A percentile compares a stretch with the other conserved stretches of the same genome.
Conservation (phyloP, 2,113 vertebrate species). For the Gobius niger region DNA sequence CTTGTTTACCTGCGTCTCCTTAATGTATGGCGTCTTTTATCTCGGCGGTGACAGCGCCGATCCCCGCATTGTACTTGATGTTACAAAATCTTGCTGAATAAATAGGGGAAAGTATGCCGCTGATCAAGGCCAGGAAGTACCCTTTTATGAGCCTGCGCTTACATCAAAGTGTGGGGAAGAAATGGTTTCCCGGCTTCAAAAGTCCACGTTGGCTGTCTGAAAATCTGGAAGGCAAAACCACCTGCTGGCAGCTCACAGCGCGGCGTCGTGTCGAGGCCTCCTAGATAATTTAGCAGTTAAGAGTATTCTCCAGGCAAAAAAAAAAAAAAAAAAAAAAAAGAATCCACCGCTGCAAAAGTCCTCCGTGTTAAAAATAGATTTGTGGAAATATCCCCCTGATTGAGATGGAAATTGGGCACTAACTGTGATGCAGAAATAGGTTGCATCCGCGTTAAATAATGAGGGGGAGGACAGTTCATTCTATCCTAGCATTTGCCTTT, state of each 20-base stretch:
- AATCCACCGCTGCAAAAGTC: conserved; percentile 31
- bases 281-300: conserved; percentile 56
- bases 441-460: no score
- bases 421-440: not conserved
- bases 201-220: conserved; percentile 37
- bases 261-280: conserved; percentile 27
- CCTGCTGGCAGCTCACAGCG: conserved; percentile 57
- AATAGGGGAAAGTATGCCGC: conserved; percentile 36
- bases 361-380: conserved; percentile 45
- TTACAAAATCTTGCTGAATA: conserved; percentile 49
- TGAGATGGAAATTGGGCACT: conserved; percentile 5
- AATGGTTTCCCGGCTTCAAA: conserved; percentile 45
- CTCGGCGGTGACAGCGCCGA: conserved; percentile 19
- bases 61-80: conserved; percentile 34
- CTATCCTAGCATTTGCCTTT: no score
- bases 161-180: conserved; percentile 51
- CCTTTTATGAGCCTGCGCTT: conserved; percentile 47
- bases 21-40: conserved; percentile 24
- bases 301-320: conserved; percentile 50
- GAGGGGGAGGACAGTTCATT: no score
- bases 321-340: no score
- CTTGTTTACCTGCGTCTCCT: conserved; percentile 1
- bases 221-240: conserved; percentile 50
- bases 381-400: conserved; percentile 16
- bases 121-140: conserved; percentile 55